phyloP scores from a whole-genome alignment of 2,888 invertebrate genomes.

The Epinotia nisella region DNA sequence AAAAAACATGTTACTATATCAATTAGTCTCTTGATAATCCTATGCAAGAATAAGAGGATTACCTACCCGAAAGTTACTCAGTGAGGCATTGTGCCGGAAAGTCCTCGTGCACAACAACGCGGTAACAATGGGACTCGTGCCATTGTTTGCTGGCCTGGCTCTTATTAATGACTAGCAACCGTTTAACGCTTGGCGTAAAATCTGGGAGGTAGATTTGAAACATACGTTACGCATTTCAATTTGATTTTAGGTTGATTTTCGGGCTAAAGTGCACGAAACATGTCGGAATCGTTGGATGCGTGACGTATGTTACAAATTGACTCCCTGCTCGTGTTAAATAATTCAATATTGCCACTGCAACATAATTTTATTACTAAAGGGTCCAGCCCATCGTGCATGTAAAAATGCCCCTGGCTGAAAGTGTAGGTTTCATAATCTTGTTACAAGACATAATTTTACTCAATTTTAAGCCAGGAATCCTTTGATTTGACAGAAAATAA shows the following conservation, averaged over 20 bases:
- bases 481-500: too few relatives aligned
- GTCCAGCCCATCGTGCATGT: too few relatives aligned
- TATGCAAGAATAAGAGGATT: conserved; percentile 40
- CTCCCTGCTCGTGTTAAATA: too few relatives aligned
- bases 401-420: too few relatives aligned
- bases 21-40: conserved; percentile 29
- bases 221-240: neutral
- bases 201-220: neutral
- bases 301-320: too few relatives aligned
- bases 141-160: conserved; percentile 35
- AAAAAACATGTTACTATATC: conserved; percentile 13
- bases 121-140: conserved; percentile 33
- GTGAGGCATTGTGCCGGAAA: conserved; percentile 39
- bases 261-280: too few relatives aligned
- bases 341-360: too few relatives aligned
- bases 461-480: too few relatives aligned
- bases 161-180: conserved; percentile 44
- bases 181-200: conserved; percentile 37
- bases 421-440: too few relatives aligned
- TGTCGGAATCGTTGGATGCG: too few relatives aligned
- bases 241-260: neutral
- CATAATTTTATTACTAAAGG: too few relatives aligned
- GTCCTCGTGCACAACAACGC: conserved; percentile 36
- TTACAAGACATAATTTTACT: too few relatives aligned
- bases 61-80: conserved; percentile 38